These are phyloP conservation scores for Ichneumoninae sp. DNA, from an alignment of 2,888 invertebrate genomes.

Conservation along the genomic window DNA sequence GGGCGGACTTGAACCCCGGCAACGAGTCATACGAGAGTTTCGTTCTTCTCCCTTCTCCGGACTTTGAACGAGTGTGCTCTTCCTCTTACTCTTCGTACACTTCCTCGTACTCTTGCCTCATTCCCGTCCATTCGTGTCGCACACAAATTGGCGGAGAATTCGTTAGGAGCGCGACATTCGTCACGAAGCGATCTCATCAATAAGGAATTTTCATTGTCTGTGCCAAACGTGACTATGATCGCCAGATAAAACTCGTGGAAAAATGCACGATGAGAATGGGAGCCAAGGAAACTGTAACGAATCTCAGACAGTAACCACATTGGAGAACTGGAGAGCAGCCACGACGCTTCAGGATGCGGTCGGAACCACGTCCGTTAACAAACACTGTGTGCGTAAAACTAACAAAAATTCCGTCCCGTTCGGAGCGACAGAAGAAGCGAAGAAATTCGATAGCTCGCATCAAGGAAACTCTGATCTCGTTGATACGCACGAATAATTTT, in stretches of 20 bases:
- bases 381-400: not conserved
- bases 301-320: not conserved
- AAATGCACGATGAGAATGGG: not conserved
- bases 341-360: constrained; percentile 41
- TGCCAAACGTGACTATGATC: not conserved
- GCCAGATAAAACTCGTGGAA: not conserved
- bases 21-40: constrained; percentile 45
- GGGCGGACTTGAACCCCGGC: constrained; percentile 62
- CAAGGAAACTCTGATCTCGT: not conserved
- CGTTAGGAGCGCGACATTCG: constrained; percentile 8
- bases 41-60: constrained; percentile 46
- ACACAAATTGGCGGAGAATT: constrained; percentile 23
- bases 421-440: not conserved
- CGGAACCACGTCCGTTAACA: constrained; percentile 52
- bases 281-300: not conserved
- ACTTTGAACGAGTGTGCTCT: constrained; percentile 49
- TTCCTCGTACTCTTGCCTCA: constrained; percentile 20
- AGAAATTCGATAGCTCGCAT: not conserved
- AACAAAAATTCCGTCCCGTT: not conserved
- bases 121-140: constrained; percentile 26
- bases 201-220: constrained; percentile 34
- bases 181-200: constrained; percentile 27
- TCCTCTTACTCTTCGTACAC: too few relatives aligned
- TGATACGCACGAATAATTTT: not conserved
- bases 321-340: not conserved